These are phyloP conservation scores for Chrysopilus asiliformis DNA, from an alignment of 2,888 invertebrate genomes.

Conservation along the genomic window DNA sequence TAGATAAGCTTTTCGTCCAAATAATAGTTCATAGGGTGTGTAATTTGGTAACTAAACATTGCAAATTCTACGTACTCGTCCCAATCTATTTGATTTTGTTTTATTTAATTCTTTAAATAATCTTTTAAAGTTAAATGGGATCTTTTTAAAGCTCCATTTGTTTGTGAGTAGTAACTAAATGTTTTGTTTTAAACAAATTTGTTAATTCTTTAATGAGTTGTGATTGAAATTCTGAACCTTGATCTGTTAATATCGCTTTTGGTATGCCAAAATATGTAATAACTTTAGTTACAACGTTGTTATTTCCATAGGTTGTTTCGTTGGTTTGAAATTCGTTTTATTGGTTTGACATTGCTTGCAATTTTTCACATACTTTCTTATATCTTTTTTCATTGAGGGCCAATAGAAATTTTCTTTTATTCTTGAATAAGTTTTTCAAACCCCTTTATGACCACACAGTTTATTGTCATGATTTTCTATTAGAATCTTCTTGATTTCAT, in stretches of 20 bases:
- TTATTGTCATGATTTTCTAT: conserved; percentile 13
- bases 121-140: conserved; percentile 21
- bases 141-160: conserved; percentile 23
- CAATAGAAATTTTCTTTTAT: conserved; percentile 19
- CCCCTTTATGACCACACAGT: conserved; percentile 3
- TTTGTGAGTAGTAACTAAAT: no score
- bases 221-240: conserved; percentile 27
- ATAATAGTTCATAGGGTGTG: conserved; percentile 26
- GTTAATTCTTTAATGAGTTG: conserved; percentile 22
- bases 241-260: no score
- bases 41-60: conserved; percentile 23
- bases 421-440: conserved; percentile 1
- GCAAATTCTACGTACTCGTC: conserved; percentile 22
- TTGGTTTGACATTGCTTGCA: conserved; percentile 23
- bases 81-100: conserved; percentile 22
- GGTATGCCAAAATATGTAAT: conserved; percentile 27
- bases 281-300: conserved; percentile 19
- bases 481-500: no score
- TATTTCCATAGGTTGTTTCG: conserved; percentile 23
- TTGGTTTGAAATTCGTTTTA: conserved; percentile 15
- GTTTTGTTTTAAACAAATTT: no score
- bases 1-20: conserved; percentile 23
- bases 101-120: conserved; percentile 22
- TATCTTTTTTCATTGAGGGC: conserved; percentile 23
- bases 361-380: conserved; percentile 20